These are phyloP conservation scores for Xenops minutus DNA, from an alignment of 2,797 vertebrate species.

Conservation along the genomic window DNA sequence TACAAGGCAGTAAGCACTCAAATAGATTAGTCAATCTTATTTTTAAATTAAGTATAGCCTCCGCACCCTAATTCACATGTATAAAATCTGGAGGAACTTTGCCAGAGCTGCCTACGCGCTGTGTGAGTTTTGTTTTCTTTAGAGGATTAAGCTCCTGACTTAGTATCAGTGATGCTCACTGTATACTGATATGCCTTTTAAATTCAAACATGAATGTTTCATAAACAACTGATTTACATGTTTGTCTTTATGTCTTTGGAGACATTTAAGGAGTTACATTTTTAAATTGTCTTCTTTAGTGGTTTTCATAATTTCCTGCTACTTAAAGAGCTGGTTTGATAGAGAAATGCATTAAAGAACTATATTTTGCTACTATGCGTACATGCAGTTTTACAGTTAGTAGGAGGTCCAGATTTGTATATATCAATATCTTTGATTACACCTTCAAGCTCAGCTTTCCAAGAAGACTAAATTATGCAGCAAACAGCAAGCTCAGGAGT, in stretches of 20 bases:
- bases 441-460: not conserved
- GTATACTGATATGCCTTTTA: constrained; percentile 60
- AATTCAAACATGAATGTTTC: constrained; percentile 61
- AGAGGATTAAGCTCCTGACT: constrained; percentile 60
- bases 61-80: constrained; percentile 23
- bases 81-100: constrained; percentile 30
- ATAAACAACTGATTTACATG: constrained; percentile 65
- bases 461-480: constrained; percentile 18
- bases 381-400: not conserved
- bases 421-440: not conserved
- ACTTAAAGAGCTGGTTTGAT: constrained; percentile 6
- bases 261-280: constrained; percentile 48
- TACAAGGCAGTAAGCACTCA: constrained; percentile 73
- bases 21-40: constrained; percentile 73
- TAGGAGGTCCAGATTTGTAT: not conserved
- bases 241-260: constrained; percentile 66
- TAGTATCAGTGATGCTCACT: constrained; percentile 45
- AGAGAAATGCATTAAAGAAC: not conserved
- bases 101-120: constrained; percentile 44
- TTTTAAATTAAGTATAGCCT: constrained; percentile 63
- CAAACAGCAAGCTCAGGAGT: not conserved
- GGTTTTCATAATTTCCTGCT: constrained; percentile 33
- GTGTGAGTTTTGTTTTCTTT: constrained; percentile 56
- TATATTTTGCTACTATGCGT: not conserved
- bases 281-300: constrained; percentile 47